Evolutionary conservation across 2,113 vertebrate species (phyloP).

Genomic region (Corapipo altera): DNA sequence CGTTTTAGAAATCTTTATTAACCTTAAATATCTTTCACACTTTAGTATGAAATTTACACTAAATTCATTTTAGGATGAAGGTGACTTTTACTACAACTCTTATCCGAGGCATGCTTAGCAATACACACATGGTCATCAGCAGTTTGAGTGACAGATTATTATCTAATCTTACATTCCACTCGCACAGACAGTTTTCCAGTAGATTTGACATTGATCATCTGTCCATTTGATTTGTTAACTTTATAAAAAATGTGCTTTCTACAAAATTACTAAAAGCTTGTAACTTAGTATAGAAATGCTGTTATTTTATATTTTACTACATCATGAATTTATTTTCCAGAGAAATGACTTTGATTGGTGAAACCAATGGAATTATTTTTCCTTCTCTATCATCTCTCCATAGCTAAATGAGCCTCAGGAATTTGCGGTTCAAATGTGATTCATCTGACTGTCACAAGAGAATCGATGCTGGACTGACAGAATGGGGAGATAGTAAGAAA

Average conservation of each 20-base stretch:
- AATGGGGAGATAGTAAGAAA: background rate
- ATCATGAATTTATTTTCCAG: background rate
- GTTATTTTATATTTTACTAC: slow-evolving; percentile 20
- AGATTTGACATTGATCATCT: slow-evolving; percentile 54
- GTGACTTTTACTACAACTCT: slow-evolving; percentile 66
- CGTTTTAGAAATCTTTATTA: slow-evolving; percentile 51
- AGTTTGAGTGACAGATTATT: slow-evolving; percentile 23
- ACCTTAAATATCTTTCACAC: slow-evolving; percentile 32
- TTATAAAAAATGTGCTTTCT: slow-evolving; percentile 52
- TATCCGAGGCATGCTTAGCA: background rate
- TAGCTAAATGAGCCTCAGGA: background rate
- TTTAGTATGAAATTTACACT: slow-evolving; percentile 32
- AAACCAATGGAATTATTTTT: background rate
- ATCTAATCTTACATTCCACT: slow-evolving; percentile 51
- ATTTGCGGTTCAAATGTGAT: background rate
- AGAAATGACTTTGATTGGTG: background rate
- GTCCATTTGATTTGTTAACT: slow-evolving; percentile 58
- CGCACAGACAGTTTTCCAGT: slow-evolving; percentile 43
- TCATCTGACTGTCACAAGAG: background rate
- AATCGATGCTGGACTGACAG: background rate
- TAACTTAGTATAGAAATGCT: background rate
- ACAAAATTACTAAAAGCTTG: slow-evolving; percentile 42
- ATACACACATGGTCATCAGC: slow-evolving; percentile 4
- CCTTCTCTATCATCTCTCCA: background rate
- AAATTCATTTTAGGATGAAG: slow-evolving; percentile 56